Percentiles rank a stretch among this genome's conserved stretches.
These are phyloP conservation scores for Varecia variegata DNA, from an alignment of 2,797 vertebrate genomes.

Conservation along the genomic window DNA sequence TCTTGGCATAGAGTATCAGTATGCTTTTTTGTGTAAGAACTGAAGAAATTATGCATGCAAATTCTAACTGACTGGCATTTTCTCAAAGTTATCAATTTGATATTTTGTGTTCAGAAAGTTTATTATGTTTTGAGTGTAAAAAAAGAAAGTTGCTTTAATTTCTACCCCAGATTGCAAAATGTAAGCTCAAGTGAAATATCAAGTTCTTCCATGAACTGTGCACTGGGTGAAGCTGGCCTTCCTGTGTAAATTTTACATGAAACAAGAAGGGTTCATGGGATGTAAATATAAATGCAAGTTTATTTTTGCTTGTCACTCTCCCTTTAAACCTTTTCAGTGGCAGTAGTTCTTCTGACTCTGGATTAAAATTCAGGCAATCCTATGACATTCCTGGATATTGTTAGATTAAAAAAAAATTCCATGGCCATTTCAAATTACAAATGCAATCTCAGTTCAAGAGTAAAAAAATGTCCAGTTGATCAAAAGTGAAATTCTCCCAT, in stretches of 20 bases:
- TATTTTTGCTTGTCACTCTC: neutral
- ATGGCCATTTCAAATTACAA: neutral
- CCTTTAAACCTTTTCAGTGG: neutral
- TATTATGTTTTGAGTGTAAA: constrained; percentile 1
- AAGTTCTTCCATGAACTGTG: neutral
- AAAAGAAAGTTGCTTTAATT: constrained; percentile 7
- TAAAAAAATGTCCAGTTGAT: neutral
- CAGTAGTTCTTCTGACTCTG: neutral
- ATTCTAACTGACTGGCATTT: constrained; percentile 23
- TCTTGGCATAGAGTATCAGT: neutral
- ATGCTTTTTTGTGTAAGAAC: constrained; percentile 13
- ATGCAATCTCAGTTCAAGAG: neutral
- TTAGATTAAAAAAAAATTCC: neutral
- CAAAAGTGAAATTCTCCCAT: neutral
- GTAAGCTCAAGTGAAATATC: neutral
- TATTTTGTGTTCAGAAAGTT: constrained; percentile 1
- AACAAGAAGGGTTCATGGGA: neutral
- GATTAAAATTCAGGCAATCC: neutral
- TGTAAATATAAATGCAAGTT: neutral
- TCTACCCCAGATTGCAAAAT: neutral
- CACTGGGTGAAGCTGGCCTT: neutral
- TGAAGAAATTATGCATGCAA: neutral
- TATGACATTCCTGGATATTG: neutral
- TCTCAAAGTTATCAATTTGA: neutral
- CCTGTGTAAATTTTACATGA: neutral